Evolutionary conservation across 1,140 invertebrate species (phyloP).

Genomic region (Contarinia nasturtii): DNA sequence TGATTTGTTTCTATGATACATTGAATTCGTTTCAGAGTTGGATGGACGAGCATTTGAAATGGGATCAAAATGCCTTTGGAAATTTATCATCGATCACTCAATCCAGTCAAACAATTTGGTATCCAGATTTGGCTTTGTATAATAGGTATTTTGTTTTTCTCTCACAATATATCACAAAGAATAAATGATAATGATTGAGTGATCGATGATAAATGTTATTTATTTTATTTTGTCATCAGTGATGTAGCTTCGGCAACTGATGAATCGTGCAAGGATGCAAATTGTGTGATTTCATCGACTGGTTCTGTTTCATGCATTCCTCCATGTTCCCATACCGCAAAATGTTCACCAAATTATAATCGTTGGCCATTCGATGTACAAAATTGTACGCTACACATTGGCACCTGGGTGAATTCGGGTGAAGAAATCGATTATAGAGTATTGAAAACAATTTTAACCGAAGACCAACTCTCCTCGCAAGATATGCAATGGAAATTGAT

Average conservation of each 20-base stretch:
- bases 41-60: background rate
- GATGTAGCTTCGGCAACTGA: background rate
- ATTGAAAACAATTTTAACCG: constrained; percentile 10
- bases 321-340: constrained; percentile 24
- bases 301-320: constrained; percentile 28
- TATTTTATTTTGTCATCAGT: background rate
- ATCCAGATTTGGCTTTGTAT: background rate
- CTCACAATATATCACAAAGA: background rate
- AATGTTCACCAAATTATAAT: constrained; percentile 25
- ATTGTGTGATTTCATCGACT: constrained; percentile 21
- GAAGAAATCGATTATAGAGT: constrained; percentile 33
- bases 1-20: background rate
- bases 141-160: background rate
- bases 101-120: background rate
- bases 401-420: constrained; percentile 35
- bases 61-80: background rate
- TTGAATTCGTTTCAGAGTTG: background rate
- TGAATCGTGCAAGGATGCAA: constrained; percentile 5
- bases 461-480: constrained; percentile 14
- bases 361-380: constrained; percentile 33
- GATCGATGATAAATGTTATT: background rate
- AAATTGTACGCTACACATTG: constrained; percentile 28
- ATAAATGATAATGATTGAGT: background rate
- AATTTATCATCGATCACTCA: background rate
- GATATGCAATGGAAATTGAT: constrained; percentile 20